Percentiles rank a stretch among this genome's conserved stretches.
phyloP scores from a whole-genome alignment of 2,113 vertebrate genomes.

The Channa maculata region DNA sequence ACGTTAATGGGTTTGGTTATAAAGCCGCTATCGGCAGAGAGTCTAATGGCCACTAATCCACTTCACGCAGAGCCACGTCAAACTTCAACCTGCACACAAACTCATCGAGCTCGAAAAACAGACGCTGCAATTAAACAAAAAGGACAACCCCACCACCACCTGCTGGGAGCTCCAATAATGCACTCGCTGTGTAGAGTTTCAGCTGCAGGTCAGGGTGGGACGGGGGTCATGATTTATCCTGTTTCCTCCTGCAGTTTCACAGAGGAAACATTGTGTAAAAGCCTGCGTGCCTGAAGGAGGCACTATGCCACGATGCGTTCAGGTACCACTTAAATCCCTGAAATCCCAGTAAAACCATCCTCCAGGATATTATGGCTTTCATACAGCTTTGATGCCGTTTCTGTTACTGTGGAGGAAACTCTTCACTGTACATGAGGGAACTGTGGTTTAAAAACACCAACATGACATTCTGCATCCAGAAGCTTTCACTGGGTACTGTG shows the following conservation, averaged over 20 bases:
- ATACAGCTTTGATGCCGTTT: background rate
- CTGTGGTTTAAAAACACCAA: background rate
- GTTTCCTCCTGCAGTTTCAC: background rate
- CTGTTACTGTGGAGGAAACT: slow-evolving; percentile 24
- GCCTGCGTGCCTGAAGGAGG: slow-evolving; percentile 35
- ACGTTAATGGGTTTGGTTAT: slow-evolving; percentile 9
- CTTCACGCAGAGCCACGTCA: slow-evolving; percentile 14
- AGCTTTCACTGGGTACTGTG: background rate
- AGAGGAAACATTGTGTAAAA: slow-evolving; percentile 28
- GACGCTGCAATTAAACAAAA: background rate
- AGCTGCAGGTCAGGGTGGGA: background rate
- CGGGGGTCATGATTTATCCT: background rate
- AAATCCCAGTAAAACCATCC: slow-evolving; percentile 22
- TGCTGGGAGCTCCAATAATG: slow-evolving; percentile 9
- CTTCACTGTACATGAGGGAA: background rate
- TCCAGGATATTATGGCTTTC: slow-evolving; percentile 22
- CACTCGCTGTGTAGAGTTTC: background rate
- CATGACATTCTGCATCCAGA: background rate
- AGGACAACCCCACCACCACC: background rate
- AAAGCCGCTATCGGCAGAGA: slow-evolving; percentile 2
- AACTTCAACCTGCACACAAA: background rate
- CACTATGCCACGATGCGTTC: slow-evolving; percentile 44
- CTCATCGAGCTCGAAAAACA: background rate
- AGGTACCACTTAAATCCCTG: slow-evolving; percentile 47
- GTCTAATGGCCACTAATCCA: slow-evolving; percentile 21